Evolutionary conservation across 2,888 invertebrate genomes (phyloP), one percentile per base, ranked within the genome.

Genomic region (Drosophila neoperkinsi): DNA sequence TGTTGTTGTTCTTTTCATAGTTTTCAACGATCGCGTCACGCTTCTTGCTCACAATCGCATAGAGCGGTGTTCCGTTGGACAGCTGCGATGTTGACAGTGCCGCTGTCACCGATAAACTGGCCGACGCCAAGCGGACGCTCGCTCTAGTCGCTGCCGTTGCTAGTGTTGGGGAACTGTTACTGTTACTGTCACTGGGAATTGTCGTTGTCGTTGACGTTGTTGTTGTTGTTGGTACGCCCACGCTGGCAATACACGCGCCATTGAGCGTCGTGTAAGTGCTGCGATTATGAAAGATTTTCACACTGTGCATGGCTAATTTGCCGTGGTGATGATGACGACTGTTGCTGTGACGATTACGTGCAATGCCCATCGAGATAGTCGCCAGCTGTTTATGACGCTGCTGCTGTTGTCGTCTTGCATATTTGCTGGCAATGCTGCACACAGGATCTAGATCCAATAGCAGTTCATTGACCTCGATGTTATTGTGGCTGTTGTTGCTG

Each of bases 251-350:
- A 50, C 79, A 69, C 59, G 66, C 77, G 77, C 80, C 81, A 49
- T 25, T 72, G 75, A 60, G 41, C 43, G 64, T 60, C 25, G 46
- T 46, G 46, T 46, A 46, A 77, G 71, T 85, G 77, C 81, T 90
- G 77, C 92, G 92, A 84, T 92, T 92, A 90, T 91, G 93, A 91
- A 92, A 92, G 77, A 91, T 90, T 83, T 92, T 92, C 71, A 91
- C 90, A 88, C 91, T 91, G 79, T 91, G 92, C 91, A 93, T 92
- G 51, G 93, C 88, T 89, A 92, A 92, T 91, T 93, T 93, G 71
- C 77, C 61, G 16, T 88, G 88, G 81, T 89, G 90, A 77, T 91
- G 90, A 38, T 56, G 55, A 28, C 25, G 55, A 55, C 25, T 25
- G 25, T 55, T 28, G 36, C 21, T 46, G 77, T 80, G 78, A 28